Evolutionary conservation across 2,797 vertebrate genomes (phyloP).

Genomic region (Pitangus sulphuratus): DNA sequence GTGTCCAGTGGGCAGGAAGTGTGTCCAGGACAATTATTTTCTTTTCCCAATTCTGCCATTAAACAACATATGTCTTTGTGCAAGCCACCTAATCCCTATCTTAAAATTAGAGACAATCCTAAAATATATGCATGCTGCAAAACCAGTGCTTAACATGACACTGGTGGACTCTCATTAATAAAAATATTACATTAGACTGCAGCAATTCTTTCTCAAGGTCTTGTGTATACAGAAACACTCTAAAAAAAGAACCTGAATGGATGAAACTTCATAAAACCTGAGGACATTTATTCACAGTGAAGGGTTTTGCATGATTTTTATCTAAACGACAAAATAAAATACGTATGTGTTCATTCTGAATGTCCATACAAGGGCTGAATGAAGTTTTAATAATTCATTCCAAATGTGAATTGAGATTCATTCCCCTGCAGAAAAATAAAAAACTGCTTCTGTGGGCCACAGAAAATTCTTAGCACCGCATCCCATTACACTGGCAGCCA

Average conservation of each 20-base stretch:
- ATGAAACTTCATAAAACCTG: neutral
- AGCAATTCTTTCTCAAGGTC: neutral
- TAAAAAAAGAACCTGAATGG: neutral
- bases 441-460: neutral
- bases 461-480: neutral
- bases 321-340: conserved; percentile 6
- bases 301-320: neutral
- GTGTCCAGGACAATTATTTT: neutral
- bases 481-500: neutral
- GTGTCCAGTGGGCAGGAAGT: neutral
- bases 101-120: neutral
- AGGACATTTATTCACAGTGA: neutral
- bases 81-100: neutral
- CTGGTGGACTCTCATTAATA: neutral
- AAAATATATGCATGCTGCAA: neutral
- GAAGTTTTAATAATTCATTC: neutral
- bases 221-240: neutral
- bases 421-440: neutral
- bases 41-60: neutral
- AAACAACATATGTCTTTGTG: neutral
- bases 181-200: neutral
- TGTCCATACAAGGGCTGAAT: neutral
- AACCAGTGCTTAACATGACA: neutral
- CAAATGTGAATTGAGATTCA: neutral
- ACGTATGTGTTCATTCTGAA: neutral